Evolutionary conservation across 2,113 vertebrate species (phyloP), one percentile per base, ranked within the genome.

Genomic region (Glareola pratincola): DNA sequence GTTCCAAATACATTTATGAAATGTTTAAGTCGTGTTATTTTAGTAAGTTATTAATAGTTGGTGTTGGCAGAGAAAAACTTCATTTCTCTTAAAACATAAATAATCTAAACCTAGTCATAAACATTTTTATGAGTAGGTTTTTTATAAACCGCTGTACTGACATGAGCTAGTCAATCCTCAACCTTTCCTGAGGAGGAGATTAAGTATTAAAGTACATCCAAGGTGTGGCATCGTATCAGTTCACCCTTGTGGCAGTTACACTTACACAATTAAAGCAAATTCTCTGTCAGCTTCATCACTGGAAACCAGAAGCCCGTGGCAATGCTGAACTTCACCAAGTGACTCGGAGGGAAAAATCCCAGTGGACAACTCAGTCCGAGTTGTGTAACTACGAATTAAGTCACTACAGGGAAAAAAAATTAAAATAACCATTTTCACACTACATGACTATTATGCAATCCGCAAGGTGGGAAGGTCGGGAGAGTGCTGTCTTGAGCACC

Each of bases 151-250:
- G 53, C 53, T 53, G 67, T 47, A 87, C 47, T 88, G 72, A 76
- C 85, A 91, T 57, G 59, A 78, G 68, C 63, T 20, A 94, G 77
- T 78, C 90, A 88, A 81, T 84, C 36, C 91, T 66, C 83, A 80
- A 18, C 51, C 78, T 54, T 69, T 96, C 78, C 72, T 47, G 57
- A 59, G 74, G 75, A 48, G 69, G 18, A 90, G 68, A 88, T 90
- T 84, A 91, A 94, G 54, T 82, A 96, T 57, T 96, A 91, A 95
- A 94, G 96, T 94, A 92, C 91, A 91, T 32, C 69, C 76, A 85
- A 95, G 84, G 92, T 48, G 88, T 88, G 96, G 89, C 86, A 82
- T 45, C 4, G 0, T 80, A 92, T 76, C 88, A 71, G 73, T 78
- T 92, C 50, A 77, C 71, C 60, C 36, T 89, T 34, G 63, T 37